These are phyloP conservation scores for Galagoides demidoff DNA, from an alignment of 2,797 vertebrate genomes.

Conservation along the genomic window DNA sequence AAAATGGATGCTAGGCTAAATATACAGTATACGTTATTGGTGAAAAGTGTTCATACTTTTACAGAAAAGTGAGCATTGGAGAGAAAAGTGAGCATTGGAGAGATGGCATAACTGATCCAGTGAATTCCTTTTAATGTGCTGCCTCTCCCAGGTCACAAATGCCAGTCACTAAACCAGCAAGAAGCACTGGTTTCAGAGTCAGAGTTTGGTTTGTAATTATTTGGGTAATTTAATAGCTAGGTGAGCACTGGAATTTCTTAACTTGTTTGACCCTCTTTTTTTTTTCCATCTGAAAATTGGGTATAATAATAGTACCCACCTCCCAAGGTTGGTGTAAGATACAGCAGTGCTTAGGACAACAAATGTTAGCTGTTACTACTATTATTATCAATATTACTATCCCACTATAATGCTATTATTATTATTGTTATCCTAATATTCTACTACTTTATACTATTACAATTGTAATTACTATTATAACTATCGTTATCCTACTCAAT, in stretches of 20 bases:
- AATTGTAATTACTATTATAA: not conserved
- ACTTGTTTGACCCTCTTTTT: not conserved
- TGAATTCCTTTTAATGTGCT: not conserved
- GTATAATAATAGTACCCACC: not conserved
- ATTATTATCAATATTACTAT: not conserved
- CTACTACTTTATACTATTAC: not conserved
- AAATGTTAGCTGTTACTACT: not conserved
- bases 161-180: not conserved
- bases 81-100: not conserved
- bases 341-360: not conserved
- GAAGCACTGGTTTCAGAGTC: not conserved
- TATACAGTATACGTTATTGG: not conserved
- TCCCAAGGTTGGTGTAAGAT: not conserved
- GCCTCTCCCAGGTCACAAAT: not conserved
- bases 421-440: not conserved
- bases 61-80: not conserved
- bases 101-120: not conserved
- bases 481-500: not conserved
- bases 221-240: not conserved
- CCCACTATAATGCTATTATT: slow-evolving; percentile 1
- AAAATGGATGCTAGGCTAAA: not conserved
- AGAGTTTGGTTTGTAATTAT: not conserved
- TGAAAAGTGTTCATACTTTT: not conserved
- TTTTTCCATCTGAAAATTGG: slow-evolving; percentile 24
- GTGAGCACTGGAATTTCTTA: not conserved